A percentile compares a stretch with the other conserved stretches of the same genome.
These are phyloP conservation scores for Poecilus cupreus DNA, from an alignment of 2,888 invertebrate genomes.

Conservation along the genomic window DNA sequence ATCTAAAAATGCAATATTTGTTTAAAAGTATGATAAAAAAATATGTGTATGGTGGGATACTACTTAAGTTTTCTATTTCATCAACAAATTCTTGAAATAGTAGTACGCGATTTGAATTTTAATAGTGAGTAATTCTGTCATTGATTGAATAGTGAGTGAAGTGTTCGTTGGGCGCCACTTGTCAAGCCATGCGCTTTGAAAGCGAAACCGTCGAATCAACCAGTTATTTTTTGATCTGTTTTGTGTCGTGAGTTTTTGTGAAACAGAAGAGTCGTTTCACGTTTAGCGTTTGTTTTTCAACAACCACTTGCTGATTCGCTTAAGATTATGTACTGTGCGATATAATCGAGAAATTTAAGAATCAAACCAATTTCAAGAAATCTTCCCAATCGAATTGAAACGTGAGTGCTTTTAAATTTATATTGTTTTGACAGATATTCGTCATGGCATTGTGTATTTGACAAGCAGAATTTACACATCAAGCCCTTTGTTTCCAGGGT, in stretches of 20 bases:
- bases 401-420: slow-evolving; percentile 6
- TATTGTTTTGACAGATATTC: slow-evolving; percentile 27
- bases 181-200: slow-evolving; percentile 54
- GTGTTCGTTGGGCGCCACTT: slow-evolving; percentile 42
- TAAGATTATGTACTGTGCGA: slow-evolving; percentile 19
- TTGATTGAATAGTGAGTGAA: slow-evolving; percentile 41
- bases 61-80: too few relatives aligned
- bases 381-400: neutral
- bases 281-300: neutral
- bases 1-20: too few relatives aligned
- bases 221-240: slow-evolving; percentile 57
- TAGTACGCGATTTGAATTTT: neutral
- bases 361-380: slow-evolving; percentile 1
- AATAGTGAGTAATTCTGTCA: slow-evolving; percentile 35
- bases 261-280: slow-evolving; percentile 1
- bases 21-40: too few relatives aligned
- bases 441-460: slow-evolving; percentile 3
- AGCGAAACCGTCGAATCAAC: slow-evolving; percentile 55
- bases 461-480: slow-evolving; percentile 1
- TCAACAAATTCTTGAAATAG: neutral
- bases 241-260: slow-evolving; percentile 49
- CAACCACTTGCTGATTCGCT: slow-evolving; percentile 21
- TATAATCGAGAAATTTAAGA: neutral
- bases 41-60: too few relatives aligned
- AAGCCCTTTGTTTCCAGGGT: neutral